phyloP scores from a whole-genome alignment of 2,888 invertebrate genomes.

The Cheilosia urbana region DNA sequence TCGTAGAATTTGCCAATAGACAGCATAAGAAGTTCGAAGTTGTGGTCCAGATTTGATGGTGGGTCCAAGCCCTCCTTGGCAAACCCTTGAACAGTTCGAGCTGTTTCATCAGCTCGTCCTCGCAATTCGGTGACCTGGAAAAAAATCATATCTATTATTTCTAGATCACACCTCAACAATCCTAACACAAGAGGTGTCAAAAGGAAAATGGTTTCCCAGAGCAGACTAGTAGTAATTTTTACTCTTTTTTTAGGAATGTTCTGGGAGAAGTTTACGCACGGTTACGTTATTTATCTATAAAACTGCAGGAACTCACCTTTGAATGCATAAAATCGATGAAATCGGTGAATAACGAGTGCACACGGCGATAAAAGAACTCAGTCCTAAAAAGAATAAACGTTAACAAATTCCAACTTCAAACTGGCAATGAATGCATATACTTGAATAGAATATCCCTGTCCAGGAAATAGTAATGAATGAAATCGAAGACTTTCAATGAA shows the following conservation, averaged over 20 bases:
- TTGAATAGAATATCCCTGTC: constrained; percentile 88
- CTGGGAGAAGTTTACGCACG: neutral
- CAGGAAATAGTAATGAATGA: constrained; percentile 89
- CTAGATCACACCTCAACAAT: neutral
- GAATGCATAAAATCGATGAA: constrained; percentile 97
- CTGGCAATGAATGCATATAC: constrained; percentile 78
- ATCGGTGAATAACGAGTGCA: constrained; percentile 94
- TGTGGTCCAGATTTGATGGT: constrained; percentile 88
- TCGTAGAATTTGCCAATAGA: constrained; percentile 91
- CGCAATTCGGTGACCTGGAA: constrained; percentile 88
- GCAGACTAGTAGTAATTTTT: too few species aligned
- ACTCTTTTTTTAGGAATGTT: neutral
- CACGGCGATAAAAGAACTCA: constrained; percentile 92
- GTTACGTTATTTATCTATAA: too few species aligned
- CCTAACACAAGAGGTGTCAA: too few species aligned
- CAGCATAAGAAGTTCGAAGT: constrained; percentile 93
- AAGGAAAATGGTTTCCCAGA: too few species aligned
- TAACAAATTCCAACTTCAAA: too few species aligned
- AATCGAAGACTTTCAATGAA: constrained; percentile 91
- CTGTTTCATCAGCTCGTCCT: constrained; percentile 94
- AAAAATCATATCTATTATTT: neutral
- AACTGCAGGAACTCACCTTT: constrained; percentile 86
- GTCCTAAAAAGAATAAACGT: constrained; percentile 82
- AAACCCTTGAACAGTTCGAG: constrained; percentile 90
- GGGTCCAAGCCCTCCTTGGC: constrained; percentile 90